phyloP scores from a whole-genome alignment of 2,113 vertebrate species.

The Centropus bengalensis region DNA sequence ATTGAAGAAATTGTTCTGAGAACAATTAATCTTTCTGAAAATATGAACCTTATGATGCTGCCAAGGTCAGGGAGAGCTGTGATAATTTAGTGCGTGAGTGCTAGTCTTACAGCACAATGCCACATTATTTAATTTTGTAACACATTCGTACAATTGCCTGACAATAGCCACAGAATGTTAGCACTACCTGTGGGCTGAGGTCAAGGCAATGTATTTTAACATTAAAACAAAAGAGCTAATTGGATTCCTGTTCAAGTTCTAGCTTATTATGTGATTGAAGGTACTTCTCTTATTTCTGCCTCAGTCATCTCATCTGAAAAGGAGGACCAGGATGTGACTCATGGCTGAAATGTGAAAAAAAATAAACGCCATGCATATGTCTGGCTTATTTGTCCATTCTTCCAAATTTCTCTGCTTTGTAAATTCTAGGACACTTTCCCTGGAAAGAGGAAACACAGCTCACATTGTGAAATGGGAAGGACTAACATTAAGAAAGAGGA shows the following conservation, averaged over 20 bases:
- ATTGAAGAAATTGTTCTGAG: constrained; percentile 61
- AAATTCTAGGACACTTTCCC: neutral
- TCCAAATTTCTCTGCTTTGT: neutral
- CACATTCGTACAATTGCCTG: constrained; percentile 58
- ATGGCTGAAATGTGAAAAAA: neutral
- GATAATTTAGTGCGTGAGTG: constrained; percentile 68
- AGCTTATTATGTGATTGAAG: constrained; percentile 23
- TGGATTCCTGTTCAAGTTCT: constrained; percentile 59
- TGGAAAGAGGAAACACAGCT: neutral
- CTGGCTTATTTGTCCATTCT: neutral
- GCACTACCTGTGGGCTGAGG: constrained; percentile 56
- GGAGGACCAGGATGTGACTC: neutral
- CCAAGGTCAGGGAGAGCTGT: constrained; percentile 72
- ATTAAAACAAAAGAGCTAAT: constrained; percentile 66
- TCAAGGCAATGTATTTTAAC: constrained; percentile 33
- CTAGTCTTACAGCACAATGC: constrained; percentile 61
- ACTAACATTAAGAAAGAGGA: neutral
- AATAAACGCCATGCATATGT: neutral
- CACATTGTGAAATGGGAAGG: neutral
- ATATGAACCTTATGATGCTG: constrained; percentile 69
- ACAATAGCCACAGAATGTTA: constrained; percentile 57
- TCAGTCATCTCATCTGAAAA: neutral
- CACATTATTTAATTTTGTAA: constrained; percentile 70
- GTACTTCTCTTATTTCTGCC: constrained; percentile 1
- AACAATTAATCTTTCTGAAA: constrained; percentile 71